Base-by-base conservation (phyloP, 1,140 invertebrate genomes). In the Euwallacea fornicatus region DNA sequence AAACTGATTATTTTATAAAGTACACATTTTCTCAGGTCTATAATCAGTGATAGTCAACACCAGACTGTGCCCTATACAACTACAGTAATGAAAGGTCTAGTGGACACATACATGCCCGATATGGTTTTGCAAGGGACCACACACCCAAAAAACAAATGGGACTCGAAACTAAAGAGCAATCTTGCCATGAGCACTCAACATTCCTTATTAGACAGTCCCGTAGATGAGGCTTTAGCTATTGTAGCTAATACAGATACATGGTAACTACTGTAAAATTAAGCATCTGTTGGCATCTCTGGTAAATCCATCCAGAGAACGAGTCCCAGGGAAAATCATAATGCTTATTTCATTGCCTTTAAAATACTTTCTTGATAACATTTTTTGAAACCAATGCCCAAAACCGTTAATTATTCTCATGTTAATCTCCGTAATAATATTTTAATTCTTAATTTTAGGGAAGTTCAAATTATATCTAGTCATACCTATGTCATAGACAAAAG, bases 191-290 rank as follows among this genome's bases (percentile, higher is more conserved):
- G 86, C 9, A 83, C 85, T n/a, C 85, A 87, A 79, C 84, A 86
- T 76, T 85, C 87, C 16, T 81, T 86, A 46, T 80, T 88, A 42
- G 84, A 91, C 80, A 88, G 93, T 74, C 86, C 89, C 42, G 85
- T 93, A 0, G 84, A 89, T 11, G 93, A 94, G 80, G 88, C 92
- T 69, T 85, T 95, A 8, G 93, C 91, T 73, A 90, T 97, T 74
- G 82, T 96, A 43, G 94, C 91, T 0, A 90, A 96, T 78, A 89
- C 90, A 71, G 92, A 94, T 76, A 89, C 86, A 16, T 96, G 94
- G 93, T 93, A 85, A 83, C 84, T 21, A 21, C 8, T 71, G 11
- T 63, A 62, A 61, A 7, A 46, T 65, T 59, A 11, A 47, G 46
- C 46, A 2, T 47, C 46, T 47, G 1, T 9, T 13, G 6, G 46